phyloP scores from a whole-genome alignment of 2,888 invertebrate species.

The Parnassius orleans region DNA sequence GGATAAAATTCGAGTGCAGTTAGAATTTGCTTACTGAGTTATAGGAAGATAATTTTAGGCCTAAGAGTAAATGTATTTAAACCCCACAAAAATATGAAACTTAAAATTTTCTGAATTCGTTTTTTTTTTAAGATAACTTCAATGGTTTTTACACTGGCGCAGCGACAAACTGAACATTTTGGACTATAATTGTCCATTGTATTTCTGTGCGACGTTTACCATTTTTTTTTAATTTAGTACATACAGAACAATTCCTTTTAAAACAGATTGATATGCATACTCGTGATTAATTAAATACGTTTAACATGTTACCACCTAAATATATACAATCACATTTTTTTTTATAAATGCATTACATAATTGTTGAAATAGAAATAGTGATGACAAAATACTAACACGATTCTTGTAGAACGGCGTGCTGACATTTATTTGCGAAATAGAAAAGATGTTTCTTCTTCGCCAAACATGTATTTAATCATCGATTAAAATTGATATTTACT shows the following conservation, averaged over 20 bases:
- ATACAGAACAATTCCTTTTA: slow-evolving; percentile 8
- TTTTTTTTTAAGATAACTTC: slow-evolving; percentile 20
- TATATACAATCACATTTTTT: background rate
- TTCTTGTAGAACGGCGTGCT: too few relatives aligned
- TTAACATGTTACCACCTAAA: background rate
- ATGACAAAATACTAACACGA: too few relatives aligned
- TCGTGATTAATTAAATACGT: background rate
- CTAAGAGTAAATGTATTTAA: too few relatives aligned
- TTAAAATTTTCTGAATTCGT: background rate
- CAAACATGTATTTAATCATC: too few relatives aligned
- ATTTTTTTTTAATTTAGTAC: slow-evolving; percentile 13
- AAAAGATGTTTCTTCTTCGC: too few relatives aligned
- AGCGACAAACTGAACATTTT: slow-evolving; percentile 23
- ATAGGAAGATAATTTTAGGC: too few relatives aligned
- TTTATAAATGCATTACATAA: background rate
- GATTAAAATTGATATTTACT: too few relatives aligned
- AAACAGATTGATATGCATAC: slow-evolving; percentile 14
- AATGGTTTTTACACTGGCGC: slow-evolving; percentile 22
- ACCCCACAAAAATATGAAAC: too few relatives aligned
- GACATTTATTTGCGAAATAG: too few relatives aligned
- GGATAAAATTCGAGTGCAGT: too few relatives aligned
- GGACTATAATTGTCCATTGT: slow-evolving; percentile 26
- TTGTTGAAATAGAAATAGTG: background rate
- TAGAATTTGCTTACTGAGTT: too few relatives aligned
- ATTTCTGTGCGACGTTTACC: slow-evolving; percentile 5